Percentiles rank a stretch among this genome's conserved stretches.
Evolutionary conservation across 2,113 vertebrate species (phyloP).

Genomic region (Tragelaphus scriptus): DNA sequence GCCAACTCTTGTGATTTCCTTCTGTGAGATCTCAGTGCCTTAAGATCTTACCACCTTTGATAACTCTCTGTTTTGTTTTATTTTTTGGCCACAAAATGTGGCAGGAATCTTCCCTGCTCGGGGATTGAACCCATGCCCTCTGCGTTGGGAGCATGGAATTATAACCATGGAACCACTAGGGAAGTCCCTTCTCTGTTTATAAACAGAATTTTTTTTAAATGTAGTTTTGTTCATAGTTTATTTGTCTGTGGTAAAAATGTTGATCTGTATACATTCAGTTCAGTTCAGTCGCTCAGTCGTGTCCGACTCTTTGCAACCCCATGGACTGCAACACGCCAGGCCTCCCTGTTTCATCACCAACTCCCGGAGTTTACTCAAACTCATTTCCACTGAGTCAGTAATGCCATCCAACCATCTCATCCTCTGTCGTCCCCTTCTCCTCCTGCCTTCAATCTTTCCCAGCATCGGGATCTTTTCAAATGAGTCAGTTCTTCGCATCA

Average conservation of each 20-base stretch:
- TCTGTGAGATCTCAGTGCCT: background rate
- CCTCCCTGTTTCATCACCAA: background rate
- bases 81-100: background rate
- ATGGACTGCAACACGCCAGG: background rate
- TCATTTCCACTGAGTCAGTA: background rate
- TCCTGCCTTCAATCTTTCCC: background rate
- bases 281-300: background rate
- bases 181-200: background rate
- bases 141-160: background rate
- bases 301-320: background rate
- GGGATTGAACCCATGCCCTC: background rate
- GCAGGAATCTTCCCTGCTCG: background rate
- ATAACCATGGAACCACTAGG: background rate
- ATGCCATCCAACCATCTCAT: background rate
- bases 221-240: background rate
- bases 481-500: background rate
- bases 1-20: background rate
- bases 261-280: background rate
- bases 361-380: background rate
- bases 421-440: background rate
- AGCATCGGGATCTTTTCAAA: background rate
- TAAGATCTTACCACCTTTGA: background rate
- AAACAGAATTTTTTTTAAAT: background rate
- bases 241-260: background rate
- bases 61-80: background rate